Evolutionary conservation across 2,113 vertebrate genomes (phyloP), one percentile per base, ranked within the genome.

Genomic region (Silurus meridionalis): DNA sequence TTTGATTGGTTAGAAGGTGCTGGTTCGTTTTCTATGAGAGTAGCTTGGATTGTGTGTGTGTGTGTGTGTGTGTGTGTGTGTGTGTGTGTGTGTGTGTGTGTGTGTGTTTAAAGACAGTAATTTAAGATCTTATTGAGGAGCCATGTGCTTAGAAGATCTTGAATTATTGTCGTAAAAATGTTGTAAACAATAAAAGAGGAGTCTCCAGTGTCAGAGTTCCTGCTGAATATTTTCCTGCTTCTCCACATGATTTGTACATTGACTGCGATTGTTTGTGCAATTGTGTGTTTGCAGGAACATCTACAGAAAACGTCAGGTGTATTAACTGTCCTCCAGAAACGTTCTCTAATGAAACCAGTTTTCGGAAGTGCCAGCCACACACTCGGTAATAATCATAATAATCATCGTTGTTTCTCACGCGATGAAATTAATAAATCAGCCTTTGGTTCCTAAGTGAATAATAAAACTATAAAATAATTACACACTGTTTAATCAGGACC

Each of bases 271-370:
- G 8, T 82, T 15, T 86, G 15, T 85, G 81, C 88, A 14, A 46
- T 11, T 90, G 19, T 86, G 57, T 64, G 77, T 89, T 37, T 67
- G 72, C 89, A 95, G 94, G 92, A 19, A 91, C 74, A 14, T 11
- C 9, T 19, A 0, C 21, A 13, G 48, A 63, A 13, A 4, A 94
- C 67, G 88, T 93, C 52, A 87, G 0, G 82, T 95, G 95, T 91
- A 4, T 2, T 28, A 1, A 0, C 1, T 95, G 94, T 86, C 85
- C 28, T 0, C 0, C 28, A 1, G 95, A 93, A 46, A 93, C 75
- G 0, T 95, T 94, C 88, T 95, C 94, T 17, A 58, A 90, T 88
- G 84, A n/a, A 58, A 93, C 88, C 10, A 4, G 9, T 83, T 87
- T n/a, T 0, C 67, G 91, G 17, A 55, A 0, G 11, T 95, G 95